phyloP scores from a whole-genome alignment of 1,140 invertebrate genomes.

The Listronotus oregonensis region DNA sequence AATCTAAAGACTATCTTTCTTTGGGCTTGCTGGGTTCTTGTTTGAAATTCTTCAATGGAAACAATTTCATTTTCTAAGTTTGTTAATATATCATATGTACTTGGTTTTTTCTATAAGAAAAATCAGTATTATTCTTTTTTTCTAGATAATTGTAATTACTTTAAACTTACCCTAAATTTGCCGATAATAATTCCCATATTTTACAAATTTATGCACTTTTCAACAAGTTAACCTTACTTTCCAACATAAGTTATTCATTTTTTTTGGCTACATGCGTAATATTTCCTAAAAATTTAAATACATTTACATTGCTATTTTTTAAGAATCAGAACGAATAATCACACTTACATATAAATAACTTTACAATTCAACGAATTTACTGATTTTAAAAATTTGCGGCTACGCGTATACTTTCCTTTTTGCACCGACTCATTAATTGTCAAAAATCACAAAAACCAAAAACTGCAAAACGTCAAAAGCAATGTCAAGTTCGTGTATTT shows the following conservation, averaged over 20 bases:
- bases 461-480: no score
- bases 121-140: constrained; percentile 9
- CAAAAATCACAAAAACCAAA: no score
- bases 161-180: constrained; percentile 50
- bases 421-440: no score
- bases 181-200: constrained; percentile 51
- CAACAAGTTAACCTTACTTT: constrained; percentile 15
- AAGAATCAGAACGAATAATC: no score
- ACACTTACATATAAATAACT: no score
- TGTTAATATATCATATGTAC: constrained; percentile 76
- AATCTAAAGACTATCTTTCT: constrained; percentile 79
- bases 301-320: not conserved
- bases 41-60: constrained; percentile 77
- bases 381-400: no score
- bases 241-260: not conserved
- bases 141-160: not conserved
- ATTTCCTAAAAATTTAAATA: no score
- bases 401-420: no score
- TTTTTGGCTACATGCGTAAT: not conserved
- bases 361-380: no score
- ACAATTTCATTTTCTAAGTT: constrained; percentile 80
- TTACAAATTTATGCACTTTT: constrained; percentile 1
- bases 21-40: constrained; percentile 77
- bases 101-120: constrained; percentile 76
- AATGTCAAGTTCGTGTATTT: no score